phyloP scores from a whole-genome alignment of 1,140 invertebrate species.

The Goniozus legneri region DNA sequence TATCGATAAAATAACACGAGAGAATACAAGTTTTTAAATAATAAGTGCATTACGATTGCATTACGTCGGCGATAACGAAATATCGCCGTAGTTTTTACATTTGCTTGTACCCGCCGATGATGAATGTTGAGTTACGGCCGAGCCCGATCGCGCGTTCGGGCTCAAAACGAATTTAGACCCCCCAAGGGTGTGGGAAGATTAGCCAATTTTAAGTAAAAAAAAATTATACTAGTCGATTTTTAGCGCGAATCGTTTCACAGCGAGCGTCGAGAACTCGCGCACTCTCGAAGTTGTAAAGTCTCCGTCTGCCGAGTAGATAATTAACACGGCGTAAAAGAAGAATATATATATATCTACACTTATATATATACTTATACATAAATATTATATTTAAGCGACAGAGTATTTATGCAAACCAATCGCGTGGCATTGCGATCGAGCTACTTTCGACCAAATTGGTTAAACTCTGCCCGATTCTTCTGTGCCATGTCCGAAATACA shows the following conservation, averaged over 20 bases:
- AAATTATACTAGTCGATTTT: not conserved
- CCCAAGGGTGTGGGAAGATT: too few species aligned
- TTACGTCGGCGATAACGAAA: not conserved
- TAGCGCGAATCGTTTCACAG: constrained; percentile 1
- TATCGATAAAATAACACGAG: constrained; percentile 19
- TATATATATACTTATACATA: constrained; percentile 9
- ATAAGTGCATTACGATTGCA: not conserved
- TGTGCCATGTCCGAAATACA: constrained; percentile 1
- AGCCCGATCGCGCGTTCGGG: too few species aligned
- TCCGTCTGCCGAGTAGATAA: constrained; percentile 11
- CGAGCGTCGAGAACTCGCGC: constrained; percentile 11
- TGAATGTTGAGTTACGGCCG: too few species aligned
- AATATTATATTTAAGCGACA: constrained; percentile 11
- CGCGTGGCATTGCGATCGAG: too few species aligned
- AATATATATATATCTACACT: not conserved
- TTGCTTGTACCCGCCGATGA: too few species aligned
- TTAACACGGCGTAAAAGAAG: constrained; percentile 1
- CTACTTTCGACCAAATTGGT: too few species aligned
- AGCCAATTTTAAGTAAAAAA: too few species aligned
- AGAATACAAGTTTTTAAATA: not conserved
- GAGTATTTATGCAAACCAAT: constrained; percentile 24
- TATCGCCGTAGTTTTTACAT: too few species aligned
- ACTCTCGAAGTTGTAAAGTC: constrained; percentile 12
- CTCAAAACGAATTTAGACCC: too few species aligned
- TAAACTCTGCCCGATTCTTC: too few species aligned